Evolutionary conservation across 2,113 vertebrate genomes (phyloP).

Genomic region (Donacobius atricapilla): DNA sequence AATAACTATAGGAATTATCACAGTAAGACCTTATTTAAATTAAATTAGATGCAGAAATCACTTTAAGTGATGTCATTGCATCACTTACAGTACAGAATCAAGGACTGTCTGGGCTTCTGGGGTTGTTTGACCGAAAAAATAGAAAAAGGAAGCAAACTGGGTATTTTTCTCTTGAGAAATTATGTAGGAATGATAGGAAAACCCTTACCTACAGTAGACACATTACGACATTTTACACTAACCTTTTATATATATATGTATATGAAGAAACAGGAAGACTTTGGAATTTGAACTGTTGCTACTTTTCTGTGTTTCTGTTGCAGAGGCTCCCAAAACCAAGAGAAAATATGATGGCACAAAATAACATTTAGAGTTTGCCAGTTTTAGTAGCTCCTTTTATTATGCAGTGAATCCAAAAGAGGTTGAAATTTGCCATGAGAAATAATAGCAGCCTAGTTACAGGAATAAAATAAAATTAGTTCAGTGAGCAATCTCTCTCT

Average conservation of each 20-base stretch:
- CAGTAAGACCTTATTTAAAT: background rate
- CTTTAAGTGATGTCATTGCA: background rate
- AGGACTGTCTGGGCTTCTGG: background rate
- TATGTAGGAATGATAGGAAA: background rate
- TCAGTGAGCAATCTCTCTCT: background rate
- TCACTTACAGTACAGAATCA: background rate
- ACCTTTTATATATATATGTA: background rate
- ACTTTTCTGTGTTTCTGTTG: background rate
- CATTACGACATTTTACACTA: background rate
- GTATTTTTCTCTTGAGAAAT: background rate
- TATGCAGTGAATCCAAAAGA: background rate
- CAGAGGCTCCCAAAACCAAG: background rate
- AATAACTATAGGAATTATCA: background rate
- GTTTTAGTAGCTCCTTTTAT: background rate
- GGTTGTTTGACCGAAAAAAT: background rate
- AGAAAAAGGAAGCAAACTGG: background rate
- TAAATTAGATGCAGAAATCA: background rate
- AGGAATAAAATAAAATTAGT: background rate
- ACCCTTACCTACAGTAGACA: background rate
- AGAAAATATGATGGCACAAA: background rate
- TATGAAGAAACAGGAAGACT: background rate
- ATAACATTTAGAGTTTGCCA: background rate
- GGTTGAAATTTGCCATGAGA: background rate
- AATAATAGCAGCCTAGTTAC: background rate
- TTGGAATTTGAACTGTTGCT: background rate